phyloP scores from a whole-genome alignment of 1,140 invertebrate genomes.

The Chionoecetes opilio region DNA sequence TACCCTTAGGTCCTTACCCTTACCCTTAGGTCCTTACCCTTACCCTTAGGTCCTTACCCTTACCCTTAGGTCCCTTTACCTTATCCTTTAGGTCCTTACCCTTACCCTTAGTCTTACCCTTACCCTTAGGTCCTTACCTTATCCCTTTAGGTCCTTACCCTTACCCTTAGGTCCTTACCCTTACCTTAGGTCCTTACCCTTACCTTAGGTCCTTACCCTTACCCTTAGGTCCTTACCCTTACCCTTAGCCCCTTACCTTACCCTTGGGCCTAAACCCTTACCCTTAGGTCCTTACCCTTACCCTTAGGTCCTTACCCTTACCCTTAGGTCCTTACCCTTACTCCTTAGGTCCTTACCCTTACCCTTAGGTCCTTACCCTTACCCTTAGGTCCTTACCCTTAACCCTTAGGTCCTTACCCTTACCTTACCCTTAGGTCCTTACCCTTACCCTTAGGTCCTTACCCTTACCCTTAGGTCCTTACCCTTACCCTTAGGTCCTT shows the following conservation, averaged over 20 bases:
- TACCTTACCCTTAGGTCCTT: too few relatives aligned
- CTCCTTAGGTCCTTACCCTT: neutral
- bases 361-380: neutral
- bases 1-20: too few relatives aligned
- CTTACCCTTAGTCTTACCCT: too few relatives aligned
- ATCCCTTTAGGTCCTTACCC: too few relatives aligned
- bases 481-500: neutral
- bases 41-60: too few relatives aligned
- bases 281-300: neutral
- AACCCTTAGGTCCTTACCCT: too few relatives aligned
- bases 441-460: neutral
- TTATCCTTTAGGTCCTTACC: too few relatives aligned
- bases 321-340: neutral
- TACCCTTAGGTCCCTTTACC: too few relatives aligned
- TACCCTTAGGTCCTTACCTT: too few relatives aligned
- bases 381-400: too few relatives aligned
- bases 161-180: neutral
- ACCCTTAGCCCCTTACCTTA: too few relatives aligned
- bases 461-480: neutral
- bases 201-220: neutral
- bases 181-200: neutral
- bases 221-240: neutral
- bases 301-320: neutral
- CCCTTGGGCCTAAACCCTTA: neutral
- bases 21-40: too few relatives aligned